A percentile compares a stretch with the other conserved stretches of the same genome.
phyloP scores from a whole-genome alignment of 92 coral and sea anemone genomes.

The Porites cylindrica region DNA sequence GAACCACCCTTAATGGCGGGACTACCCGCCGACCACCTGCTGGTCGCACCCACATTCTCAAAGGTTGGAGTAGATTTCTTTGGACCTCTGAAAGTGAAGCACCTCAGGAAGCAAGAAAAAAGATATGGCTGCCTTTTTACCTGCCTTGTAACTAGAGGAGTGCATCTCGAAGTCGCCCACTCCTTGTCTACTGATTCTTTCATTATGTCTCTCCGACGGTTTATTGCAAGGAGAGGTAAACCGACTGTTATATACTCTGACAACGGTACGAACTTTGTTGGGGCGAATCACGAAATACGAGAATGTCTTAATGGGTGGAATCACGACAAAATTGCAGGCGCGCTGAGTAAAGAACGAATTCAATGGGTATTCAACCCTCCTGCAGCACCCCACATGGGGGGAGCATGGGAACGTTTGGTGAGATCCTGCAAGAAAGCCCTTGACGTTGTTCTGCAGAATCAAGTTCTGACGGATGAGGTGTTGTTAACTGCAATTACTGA shows the following conservation, averaged over 20 bases:
- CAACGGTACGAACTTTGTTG: constrained; percentile 57
- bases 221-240: constrained; percentile 58
- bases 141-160: neutral
- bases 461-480: constrained; percentile 47
- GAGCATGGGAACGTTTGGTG: constrained; percentile 52
- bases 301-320: constrained; percentile 33
- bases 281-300: constrained; percentile 39
- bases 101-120: too few species aligned
- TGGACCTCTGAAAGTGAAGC: too few species aligned
- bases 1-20: too few species aligned
- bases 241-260: constrained; percentile 50
- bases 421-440: constrained; percentile 50
- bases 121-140: too few species aligned
- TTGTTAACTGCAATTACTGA: constrained; percentile 54
- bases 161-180: constrained; percentile 58
- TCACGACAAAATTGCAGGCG: constrained; percentile 22
- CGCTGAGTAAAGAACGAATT: constrained; percentile 24
- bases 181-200: constrained; percentile 56
- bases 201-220: constrained; percentile 51
- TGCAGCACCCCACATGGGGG: constrained; percentile 54
- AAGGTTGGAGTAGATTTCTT: too few species aligned
- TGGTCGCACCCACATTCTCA: too few species aligned
- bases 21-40: too few species aligned
- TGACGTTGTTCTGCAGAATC: constrained; percentile 28
- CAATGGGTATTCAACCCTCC: constrained; percentile 46